Evolutionary conservation across 2,888 invertebrate species (phyloP).

Genomic region (Euplexia lucipara): DNA sequence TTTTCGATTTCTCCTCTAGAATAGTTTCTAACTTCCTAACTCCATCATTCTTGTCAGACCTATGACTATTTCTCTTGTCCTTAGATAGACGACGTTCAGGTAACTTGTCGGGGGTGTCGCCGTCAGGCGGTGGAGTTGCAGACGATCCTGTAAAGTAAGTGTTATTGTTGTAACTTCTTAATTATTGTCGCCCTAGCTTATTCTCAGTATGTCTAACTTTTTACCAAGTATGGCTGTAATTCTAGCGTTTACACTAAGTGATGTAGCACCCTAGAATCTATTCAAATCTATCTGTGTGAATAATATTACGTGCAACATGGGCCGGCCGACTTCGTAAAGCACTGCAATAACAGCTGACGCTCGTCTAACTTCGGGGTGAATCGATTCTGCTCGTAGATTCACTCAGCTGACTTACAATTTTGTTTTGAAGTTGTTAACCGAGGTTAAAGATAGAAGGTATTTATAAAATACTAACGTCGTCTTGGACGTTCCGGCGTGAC

Average conservation of each 20-base stretch:
- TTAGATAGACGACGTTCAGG: constrained; percentile 78
- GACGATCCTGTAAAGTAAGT: constrained; percentile 76
- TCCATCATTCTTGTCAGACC: constrained; percentile 80
- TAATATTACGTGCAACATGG: too few relatives aligned
- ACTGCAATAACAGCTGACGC: too few relatives aligned
- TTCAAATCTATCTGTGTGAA: too few relatives aligned
- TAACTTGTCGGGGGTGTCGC: constrained; percentile 82
- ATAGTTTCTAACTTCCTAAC: constrained; percentile 78
- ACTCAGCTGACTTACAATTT: too few relatives aligned
- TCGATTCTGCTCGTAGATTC: too few relatives aligned
- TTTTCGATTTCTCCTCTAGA: constrained; percentile 80
- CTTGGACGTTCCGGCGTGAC: constrained; percentile 64
- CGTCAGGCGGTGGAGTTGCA: constrained; percentile 80
- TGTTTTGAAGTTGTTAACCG: too few relatives aligned
- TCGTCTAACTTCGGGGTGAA: too few relatives aligned
- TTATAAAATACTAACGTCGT: constrained; percentile 53
- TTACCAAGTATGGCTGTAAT: too few relatives aligned
- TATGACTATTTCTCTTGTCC: constrained; percentile 81
- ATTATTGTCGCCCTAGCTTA: background rate
- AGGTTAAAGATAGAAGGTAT: background rate
- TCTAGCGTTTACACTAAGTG: too few relatives aligned
- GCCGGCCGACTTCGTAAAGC: too few relatives aligned
- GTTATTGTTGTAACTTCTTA: background rate
- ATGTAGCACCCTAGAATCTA: too few relatives aligned
- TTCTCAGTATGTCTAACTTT: too few relatives aligned